These are phyloP conservation scores for Parnassius orleans DNA, from an alignment of 2,888 invertebrate species.

Conservation along the genomic window DNA sequence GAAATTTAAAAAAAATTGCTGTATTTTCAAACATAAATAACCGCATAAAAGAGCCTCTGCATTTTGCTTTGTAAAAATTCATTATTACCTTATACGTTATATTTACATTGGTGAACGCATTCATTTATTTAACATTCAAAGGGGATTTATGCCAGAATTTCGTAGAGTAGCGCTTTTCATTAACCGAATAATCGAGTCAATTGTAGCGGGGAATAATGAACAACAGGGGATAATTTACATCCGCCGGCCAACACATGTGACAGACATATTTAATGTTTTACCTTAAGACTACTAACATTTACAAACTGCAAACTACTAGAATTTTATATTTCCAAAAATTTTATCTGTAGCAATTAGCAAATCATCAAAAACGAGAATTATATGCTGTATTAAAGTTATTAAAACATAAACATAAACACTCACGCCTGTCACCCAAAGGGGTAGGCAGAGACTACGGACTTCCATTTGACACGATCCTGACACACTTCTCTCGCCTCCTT, in stretches of 20 bases:
- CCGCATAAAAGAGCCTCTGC: not conserved
- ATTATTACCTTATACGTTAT: conserved; percentile 5
- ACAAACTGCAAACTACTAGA: no score
- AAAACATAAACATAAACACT: no score
- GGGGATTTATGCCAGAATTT: conserved; percentile 25
- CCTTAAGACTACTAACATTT: not conserved
- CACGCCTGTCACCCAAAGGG: no score
- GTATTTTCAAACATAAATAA: conserved; percentile 7
- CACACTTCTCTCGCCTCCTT: no score
- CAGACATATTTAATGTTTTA: conserved; percentile 14
- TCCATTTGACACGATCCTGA: no score
- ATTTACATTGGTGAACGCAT: conserved; percentile 21
- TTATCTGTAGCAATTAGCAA: no score
- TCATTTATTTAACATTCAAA: conserved; percentile 25
- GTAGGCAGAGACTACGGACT: no score
- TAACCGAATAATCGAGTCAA: conserved; percentile 26
- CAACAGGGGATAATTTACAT: conserved; percentile 17
- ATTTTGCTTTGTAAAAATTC: conserved; percentile 8
- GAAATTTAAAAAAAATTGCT: no score
- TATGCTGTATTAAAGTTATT: no score
- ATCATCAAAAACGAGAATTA: no score
- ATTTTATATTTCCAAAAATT: no score
- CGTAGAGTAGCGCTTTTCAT: conserved; percentile 26
- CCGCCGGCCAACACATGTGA: conserved; percentile 11
- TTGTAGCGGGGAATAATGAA: conserved; percentile 26